A percentile compares a stretch with the other conserved stretches of the same genome.
phyloP scores from a whole-genome alignment of 1,140 invertebrate genomes.

The Hylaeus volcanicus region DNA sequence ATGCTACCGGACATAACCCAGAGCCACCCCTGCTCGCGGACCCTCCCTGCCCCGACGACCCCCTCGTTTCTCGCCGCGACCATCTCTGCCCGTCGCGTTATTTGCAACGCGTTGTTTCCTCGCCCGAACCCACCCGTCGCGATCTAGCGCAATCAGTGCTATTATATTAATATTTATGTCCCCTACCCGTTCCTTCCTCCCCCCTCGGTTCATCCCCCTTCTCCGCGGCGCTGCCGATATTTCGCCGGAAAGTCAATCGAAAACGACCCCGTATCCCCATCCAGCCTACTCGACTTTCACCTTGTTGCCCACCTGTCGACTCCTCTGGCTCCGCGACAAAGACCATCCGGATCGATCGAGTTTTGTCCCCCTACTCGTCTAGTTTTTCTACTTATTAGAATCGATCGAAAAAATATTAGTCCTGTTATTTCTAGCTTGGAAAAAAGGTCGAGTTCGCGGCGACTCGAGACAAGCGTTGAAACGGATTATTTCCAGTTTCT shows the following conservation, averaged over 20 bases:
- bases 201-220: slow-evolving; percentile 2
- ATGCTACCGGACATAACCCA: slow-evolving; percentile 57
- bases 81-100: slow-evolving; percentile 36
- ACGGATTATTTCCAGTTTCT: too few relatives aligned
- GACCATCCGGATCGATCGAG: too few relatives aligned
- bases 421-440: too few relatives aligned
- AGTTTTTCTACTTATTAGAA: too few relatives aligned
- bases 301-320: slow-evolving; percentile 36
- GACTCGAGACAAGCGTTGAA: too few relatives aligned
- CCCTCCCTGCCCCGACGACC: not conserved
- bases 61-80: slow-evolving; percentile 25
- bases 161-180: slow-evolving; percentile 74
- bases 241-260: slow-evolving; percentile 56
- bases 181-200: not conserved
- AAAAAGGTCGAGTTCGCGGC: too few relatives aligned
- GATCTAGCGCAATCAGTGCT: slow-evolving; percentile 72
- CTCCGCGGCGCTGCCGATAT: slow-evolving; percentile 10
- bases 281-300: slow-evolving; percentile 28
- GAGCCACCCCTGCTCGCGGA: slow-evolving; percentile 15
- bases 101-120: slow-evolving; percentile 51
- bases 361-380: too few relatives aligned
- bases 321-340: not conserved
- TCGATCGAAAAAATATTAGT: too few relatives aligned
- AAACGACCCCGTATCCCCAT: slow-evolving; percentile 40
- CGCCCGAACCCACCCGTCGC: slow-evolving; percentile 32